These are phyloP conservation scores for Eudorcas thomsonii DNA, from an alignment of 2,113 vertebrate species.

Conservation along the genomic window DNA sequence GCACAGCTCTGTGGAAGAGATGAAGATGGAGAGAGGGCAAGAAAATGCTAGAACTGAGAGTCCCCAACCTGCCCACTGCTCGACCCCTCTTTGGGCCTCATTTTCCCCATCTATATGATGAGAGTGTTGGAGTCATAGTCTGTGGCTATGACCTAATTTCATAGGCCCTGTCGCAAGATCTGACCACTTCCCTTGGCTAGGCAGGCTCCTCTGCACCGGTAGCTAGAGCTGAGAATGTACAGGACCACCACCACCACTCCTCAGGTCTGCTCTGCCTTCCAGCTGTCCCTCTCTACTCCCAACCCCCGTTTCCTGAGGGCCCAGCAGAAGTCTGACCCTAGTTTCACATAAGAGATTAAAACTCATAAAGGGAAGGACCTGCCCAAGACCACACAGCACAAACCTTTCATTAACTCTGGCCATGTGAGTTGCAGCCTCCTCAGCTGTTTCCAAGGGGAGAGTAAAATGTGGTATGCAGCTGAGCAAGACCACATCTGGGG, in stretches of 20 bases:
- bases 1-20: constrained; percentile 86
- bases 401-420: constrained; percentile 15
- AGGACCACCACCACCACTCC: not conserved
- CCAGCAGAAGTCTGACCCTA: not conserved
- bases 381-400: not conserved
- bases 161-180: not conserved
- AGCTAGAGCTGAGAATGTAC: not conserved
- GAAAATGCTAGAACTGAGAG: not conserved
- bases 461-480: not conserved
- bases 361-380: not conserved
- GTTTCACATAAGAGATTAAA: not conserved
- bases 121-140: not conserved
- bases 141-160: not conserved
- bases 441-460: not conserved
- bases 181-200: not conserved
- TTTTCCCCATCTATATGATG: not conserved
- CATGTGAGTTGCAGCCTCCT: not conserved
- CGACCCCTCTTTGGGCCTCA: not conserved
- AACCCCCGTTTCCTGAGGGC: not conserved
- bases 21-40: not conserved
- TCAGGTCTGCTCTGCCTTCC: not conserved
- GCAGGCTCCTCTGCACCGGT: not conserved
- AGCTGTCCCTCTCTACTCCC: not conserved
- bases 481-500: not conserved
- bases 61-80: not conserved